Percentiles rank a stretch among this genome's conserved stretches.
phyloP scores from a whole-genome alignment of 2,888 invertebrate genomes.

The Timandra comae region DNA sequence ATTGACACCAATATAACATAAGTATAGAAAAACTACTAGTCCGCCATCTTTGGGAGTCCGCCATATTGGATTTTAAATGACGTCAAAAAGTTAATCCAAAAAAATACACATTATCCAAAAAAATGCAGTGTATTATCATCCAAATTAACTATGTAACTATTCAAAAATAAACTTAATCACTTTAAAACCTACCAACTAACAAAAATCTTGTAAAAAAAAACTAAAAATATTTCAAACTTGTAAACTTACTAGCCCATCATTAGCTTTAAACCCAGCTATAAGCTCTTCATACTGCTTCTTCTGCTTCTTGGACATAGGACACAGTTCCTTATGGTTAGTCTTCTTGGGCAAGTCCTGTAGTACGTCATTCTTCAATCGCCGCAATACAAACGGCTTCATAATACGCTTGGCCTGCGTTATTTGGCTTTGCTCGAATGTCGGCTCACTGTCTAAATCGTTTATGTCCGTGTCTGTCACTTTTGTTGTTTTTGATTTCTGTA shows the following conservation, averaged over 20 bases:
- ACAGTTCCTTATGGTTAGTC: slow-evolving; percentile 79
- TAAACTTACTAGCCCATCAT: slow-evolving; percentile 75
- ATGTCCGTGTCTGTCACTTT: slow-evolving; percentile 43
- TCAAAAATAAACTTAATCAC: no score
- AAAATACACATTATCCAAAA: no score
- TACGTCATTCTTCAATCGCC: slow-evolving; percentile 92
- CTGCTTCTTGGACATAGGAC: slow-evolving; percentile 83
- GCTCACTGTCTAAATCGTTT: slow-evolving; percentile 70
- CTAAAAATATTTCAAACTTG: no score
- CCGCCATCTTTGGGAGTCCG: no score
- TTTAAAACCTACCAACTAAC: no score
- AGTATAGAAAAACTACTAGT: no score
- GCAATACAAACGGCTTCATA: slow-evolving; percentile 95
- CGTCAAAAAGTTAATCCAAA: no score
- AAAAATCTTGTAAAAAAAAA: no score
- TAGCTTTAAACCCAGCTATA: slow-evolving; percentile 80
- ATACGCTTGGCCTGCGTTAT: slow-evolving; percentile 95
- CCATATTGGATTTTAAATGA: no score
- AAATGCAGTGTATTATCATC: no score
- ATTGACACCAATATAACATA: no score
- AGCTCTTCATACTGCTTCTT: slow-evolving; percentile 84
- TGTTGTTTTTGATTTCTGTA: slow-evolving; percentile 75
- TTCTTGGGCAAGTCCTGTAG: slow-evolving; percentile 91
- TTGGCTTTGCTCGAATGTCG: slow-evolving; percentile 92
- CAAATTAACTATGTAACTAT: no score